Evolutionary conservation across 2,113 vertebrate genomes (phyloP), one percentile per base, ranked within the genome.

Genomic region (Stercorarius parasiticus): DNA sequence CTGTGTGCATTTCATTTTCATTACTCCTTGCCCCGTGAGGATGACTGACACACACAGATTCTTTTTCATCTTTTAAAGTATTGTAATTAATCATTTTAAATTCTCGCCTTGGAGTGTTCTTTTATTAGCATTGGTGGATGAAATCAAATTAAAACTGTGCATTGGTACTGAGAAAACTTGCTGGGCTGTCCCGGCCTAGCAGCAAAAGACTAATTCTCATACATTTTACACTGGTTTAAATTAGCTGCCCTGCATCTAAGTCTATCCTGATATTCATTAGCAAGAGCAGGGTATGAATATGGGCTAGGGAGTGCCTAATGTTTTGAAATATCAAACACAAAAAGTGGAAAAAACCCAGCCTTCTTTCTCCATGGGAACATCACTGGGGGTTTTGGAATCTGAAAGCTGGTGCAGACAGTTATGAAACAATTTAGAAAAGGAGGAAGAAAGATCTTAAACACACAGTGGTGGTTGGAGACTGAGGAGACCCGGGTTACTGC

Each of bases 31-130:
- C 80, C 95, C 91, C n/a, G 1, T 89, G 91, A 97, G 95, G 77
- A 83, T 95, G 94, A 96, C 77, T 95, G 94, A 96, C 96, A 96
- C 79, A 95, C 61, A 80, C 4, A 97, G 80, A 82, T 90, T 95
- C 96, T 94, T 97, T 96, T 90, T 93, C 88, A 78, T 89, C 91
- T 90, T 96, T 93, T 89, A 86, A 93, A 96, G 80, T 69, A 92
- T 84, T 91, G 95, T 91, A 97, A 97, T 97, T 97, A 97, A 91
- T 88, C 9, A 96, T 96, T 96, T 95, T 61, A 92, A 92, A 96
- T 97, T 97, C 93, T 81, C 18, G 71, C 89, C 92, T 97, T 73
- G 79, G 72, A 95, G 80, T 86, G 29, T 42, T 96, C 80, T 93
- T 85, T 88, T 82, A 82, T 97, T 88, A 95, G 23, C 82, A 67